Conservation (phyloP, 2,113 vertebrate genomes). For the Calidris pygmaea region DNA sequence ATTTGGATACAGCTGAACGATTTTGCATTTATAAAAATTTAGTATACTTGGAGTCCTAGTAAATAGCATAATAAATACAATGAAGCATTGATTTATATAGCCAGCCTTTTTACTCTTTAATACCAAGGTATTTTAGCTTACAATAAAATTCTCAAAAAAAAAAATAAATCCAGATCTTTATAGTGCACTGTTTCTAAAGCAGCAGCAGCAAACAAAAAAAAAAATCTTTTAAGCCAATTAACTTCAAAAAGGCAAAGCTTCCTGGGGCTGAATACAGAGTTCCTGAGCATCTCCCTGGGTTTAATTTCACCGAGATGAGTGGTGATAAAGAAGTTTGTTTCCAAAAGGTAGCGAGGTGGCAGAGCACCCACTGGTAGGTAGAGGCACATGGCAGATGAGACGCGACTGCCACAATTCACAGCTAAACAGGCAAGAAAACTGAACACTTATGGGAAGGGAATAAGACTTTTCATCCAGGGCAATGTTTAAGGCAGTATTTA, state of each 20-base stretch:
- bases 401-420: not conserved
- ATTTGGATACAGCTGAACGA: constrained; percentile 2
- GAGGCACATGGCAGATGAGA: not conserved
- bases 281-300: not conserved
- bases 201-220: not conserved
- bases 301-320: not conserved
- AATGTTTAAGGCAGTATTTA: not conserved
- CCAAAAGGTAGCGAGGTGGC: not conserved
- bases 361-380: not conserved
- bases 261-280: not conserved
- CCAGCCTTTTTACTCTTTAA: not conserved
- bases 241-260: not conserved
- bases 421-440: not conserved
- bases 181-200: not conserved
- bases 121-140: not conserved
- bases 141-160: not conserved
- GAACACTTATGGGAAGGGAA: not conserved
- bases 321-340: not conserved
- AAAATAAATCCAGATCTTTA: not conserved
- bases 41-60: not conserved
- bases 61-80: constrained; percentile 29
- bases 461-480: not conserved
- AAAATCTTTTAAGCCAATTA: not conserved
- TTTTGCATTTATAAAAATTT: constrained; percentile 29
- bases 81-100: constrained; percentile 28